Conservation (phyloP, 2,888 invertebrate genomes). For the Philereme vetulata region DNA sequence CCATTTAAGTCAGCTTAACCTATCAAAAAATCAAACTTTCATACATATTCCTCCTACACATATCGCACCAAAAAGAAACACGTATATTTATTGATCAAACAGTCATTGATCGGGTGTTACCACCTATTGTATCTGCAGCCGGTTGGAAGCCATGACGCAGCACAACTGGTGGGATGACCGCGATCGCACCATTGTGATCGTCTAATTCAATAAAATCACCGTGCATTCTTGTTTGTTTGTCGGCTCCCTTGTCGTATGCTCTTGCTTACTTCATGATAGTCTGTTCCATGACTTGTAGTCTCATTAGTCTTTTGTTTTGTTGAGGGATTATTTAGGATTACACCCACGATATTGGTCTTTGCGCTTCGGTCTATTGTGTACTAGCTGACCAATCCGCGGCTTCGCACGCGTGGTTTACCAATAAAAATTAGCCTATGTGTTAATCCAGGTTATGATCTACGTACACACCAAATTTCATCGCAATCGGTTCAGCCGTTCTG, state of each 20-base stretch:
- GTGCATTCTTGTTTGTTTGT: slow-evolving; percentile 81
- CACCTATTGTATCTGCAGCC: slow-evolving; percentile 72
- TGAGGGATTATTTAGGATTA: slow-evolving; percentile 35
- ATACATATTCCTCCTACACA: slow-evolving; percentile 24
- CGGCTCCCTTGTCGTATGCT: slow-evolving; percentile 73
- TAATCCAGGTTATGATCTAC: too few species aligned
- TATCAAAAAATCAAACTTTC: not conserved
- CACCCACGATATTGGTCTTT: slow-evolving; percentile 11
- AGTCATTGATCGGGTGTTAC: slow-evolving; percentile 79
- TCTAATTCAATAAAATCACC: slow-evolving; percentile 83
- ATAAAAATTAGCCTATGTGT: too few species aligned
- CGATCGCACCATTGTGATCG: slow-evolving; percentile 74
- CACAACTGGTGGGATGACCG: slow-evolving; percentile 58
- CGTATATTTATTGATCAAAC: slow-evolving; percentile 79
- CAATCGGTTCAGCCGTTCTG: too few species aligned
- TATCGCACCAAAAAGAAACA: slow-evolving; percentile 53
- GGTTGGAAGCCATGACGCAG: slow-evolving; percentile 73
- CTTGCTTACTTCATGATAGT: slow-evolving; percentile 65
- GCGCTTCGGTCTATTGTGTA: too few species aligned
- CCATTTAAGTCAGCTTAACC: too few species aligned
- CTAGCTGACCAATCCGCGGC: too few species aligned
- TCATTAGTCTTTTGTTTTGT: not conserved
- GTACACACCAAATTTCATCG: too few species aligned
- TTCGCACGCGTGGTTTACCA: too few species aligned
- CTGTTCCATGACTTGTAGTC: slow-evolving; percentile 37